Base-by-base conservation (phyloP, 2,888 invertebrate genomes). In the Piscicola geometra region DNA sequence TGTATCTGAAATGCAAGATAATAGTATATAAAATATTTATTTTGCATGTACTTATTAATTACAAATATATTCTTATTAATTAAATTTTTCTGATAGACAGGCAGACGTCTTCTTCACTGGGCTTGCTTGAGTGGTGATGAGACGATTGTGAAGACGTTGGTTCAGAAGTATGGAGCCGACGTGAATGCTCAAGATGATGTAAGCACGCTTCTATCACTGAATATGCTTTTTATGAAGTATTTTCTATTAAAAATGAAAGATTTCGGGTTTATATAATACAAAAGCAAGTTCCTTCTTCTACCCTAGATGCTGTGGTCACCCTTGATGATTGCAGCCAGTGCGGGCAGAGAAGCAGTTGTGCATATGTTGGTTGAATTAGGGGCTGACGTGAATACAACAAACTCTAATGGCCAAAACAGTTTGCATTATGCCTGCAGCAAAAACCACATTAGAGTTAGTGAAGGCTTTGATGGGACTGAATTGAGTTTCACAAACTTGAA, bases 371-470 rank as follows among this genome's bases (percentile, higher is more conserved):
- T 73, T 5, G 73, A 60, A n/a, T 28, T 64, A 52, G 73, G 60
- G n/a, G 73, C 73, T 33, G 73, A 73, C 35, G 73, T 73, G 28
- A 64, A 73, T n/a, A 28, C 30, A 12, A 52, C 41, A n/a, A 73
- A 73, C n/a, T 25, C 64, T 30, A 73, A 73, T 64, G 73, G 73
- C 0, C 18, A 35, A 3, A 64, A 52, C 32, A 50, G 73, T 32
- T 36, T 73, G 33, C 73, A 73, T 60, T 73, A 73, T 73, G 73
- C 73, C 21, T 52, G 56, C 35, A 56, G 56, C 36, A 73, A 73
- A 35, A 64, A 73, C 35, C 73, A 73, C 30, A 60, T n/a, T n/a
- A 60, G 30, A n/a, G 73, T 64, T 64, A n/a, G 5, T 41, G 41
- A 9, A 41, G 15, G 41, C 41, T 41, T 41, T 41, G 5, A n/a